These are phyloP conservation scores for Turritopsis rubra DNA, from an alignment of 30 jellyfish, hydroid and myxozoan genomes.

Conservation along the genomic window DNA sequence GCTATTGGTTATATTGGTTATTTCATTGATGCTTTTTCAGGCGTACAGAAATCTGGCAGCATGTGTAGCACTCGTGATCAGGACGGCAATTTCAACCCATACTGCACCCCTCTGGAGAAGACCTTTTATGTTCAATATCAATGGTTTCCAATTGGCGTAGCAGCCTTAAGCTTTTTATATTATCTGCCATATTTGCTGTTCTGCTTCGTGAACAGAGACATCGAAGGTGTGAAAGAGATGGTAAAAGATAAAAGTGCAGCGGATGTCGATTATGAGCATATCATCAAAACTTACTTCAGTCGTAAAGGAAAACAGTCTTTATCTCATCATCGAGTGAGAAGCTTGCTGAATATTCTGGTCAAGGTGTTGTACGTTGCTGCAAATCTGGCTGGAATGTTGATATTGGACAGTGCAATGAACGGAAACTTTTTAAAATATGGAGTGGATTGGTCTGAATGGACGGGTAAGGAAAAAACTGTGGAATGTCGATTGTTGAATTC, in stretches of 20 bases:
- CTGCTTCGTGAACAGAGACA: not conserved
- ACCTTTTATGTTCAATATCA: constrained; percentile 15
- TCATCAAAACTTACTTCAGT: not conserved
- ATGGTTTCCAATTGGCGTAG: constrained; percentile 26
- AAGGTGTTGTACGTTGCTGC: constrained; percentile 11
- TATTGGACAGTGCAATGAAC: constrained; percentile 14
- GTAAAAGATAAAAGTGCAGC: not conserved
- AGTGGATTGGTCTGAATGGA: constrained; percentile 2
- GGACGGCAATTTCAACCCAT: not conserved
- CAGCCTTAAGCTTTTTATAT: constrained; percentile 18
- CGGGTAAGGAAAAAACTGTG: not conserved
- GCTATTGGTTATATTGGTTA: not conserved
- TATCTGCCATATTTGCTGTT: constrained; percentile 15
- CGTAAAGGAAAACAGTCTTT: not conserved
- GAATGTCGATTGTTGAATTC: not conserved
- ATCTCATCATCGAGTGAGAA: not conserved
- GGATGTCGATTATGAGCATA: constrained; percentile 14
- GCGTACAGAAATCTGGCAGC: not conserved
- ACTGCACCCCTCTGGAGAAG: constrained; percentile 6
- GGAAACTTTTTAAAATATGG: constrained; percentile 1
- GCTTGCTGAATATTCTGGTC: constrained; percentile 9
- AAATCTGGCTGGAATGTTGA: not conserved
- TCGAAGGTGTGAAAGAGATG: not conserved
- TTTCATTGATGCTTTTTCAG: not conserved
- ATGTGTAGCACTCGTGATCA: not conserved